Base-by-base conservation (phyloP, 2,113 vertebrate species). In the Cyanoderma ruficeps region DNA sequence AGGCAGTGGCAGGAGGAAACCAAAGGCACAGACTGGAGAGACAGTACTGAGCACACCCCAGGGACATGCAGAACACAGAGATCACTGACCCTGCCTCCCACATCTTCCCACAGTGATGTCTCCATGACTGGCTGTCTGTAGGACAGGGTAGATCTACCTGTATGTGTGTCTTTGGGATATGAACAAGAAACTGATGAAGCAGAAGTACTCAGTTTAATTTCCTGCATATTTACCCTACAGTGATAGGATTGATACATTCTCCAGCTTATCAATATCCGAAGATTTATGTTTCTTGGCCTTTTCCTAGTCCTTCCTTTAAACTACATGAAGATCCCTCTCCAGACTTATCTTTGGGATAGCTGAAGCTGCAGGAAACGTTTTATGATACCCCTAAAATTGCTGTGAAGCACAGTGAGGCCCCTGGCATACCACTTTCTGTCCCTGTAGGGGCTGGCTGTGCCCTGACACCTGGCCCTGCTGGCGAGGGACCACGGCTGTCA, bases 401-500 rank as follows among this genome's bases (percentile, higher is more conserved):
- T 81, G 46, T 39, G 57, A 50, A 27, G 30, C 31, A 3, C 27
- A 27, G 39, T 3, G 35, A 61, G n/a, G 16, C 6, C 16, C 16
- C 49, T 42, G 59, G 39, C 7, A 13, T 47, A 16, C 9, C 47
- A 7, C 9, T 11, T 30, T 35, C 28, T 2, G 0, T 31, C 44
- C 21, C 33, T 12, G 17, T 6, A 30, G 20, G 41, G 30, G 30
- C 59, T 53, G 59, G 15, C 10, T 9, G 21, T 64, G 49, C 21
- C 35, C 60, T 15, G 56, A 11, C 60, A 31, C 70, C 47, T 17
- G 0, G 1, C 6, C 57, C 19, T 15, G 46, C 78, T 12, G 19
- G 13, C 2, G 44, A 59, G 20, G 65, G 47, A 55, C 30, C 1
- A 0, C 12, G 1, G 44, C 4, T n/a, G 23, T 21, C 71, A 7